A percentile compares a stretch with the other conserved stretches of the same genome.
phyloP scores from a whole-genome alignment of 2,113 vertebrate genomes.

The Leptosomus discolor region DNA sequence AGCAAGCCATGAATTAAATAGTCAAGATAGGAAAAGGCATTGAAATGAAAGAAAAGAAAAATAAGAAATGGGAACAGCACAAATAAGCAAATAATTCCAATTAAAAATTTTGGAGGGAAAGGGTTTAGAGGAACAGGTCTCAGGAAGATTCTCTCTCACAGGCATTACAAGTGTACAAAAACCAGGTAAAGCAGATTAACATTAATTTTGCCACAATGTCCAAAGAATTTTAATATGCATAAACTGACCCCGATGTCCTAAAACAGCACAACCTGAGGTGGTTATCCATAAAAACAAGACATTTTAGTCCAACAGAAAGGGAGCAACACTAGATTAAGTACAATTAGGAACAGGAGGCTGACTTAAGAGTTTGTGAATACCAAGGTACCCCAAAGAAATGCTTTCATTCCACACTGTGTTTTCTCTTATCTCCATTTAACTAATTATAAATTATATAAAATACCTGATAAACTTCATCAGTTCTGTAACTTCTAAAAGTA shows the following conservation, averaged over 20 bases:
- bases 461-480: background rate
- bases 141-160: background rate
- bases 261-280: background rate
- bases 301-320: background rate
- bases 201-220: background rate
- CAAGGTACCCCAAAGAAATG: background rate
- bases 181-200: background rate
- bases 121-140: background rate
- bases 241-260: background rate
- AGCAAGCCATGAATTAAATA: background rate
- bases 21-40: background rate
- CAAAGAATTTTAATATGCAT: background rate
- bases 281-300: background rate
- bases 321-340: background rate
- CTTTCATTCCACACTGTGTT: background rate
- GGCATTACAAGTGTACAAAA: background rate
- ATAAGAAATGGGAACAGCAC: background rate
- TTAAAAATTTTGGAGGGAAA: background rate
- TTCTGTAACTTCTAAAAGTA: background rate
- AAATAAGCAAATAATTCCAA: background rate
- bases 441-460: background rate
- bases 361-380: background rate
- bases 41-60: background rate
- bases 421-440: background rate
- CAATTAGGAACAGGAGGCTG: background rate